Conservation (phyloP, 2,888 invertebrate species). For the Troides helena region DNA sequence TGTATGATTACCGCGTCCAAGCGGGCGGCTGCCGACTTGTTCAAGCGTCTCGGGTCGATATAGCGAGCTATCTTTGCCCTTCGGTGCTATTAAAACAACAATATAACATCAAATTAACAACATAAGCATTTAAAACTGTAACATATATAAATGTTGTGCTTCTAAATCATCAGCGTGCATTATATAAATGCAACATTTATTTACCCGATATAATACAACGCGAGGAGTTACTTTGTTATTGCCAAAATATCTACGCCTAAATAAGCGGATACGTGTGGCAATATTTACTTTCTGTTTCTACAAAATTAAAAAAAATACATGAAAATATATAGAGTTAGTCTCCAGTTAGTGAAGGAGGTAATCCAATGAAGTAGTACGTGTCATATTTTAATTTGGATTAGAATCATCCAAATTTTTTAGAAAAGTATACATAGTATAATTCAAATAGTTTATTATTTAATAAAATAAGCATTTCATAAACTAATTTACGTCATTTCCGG, state of each 20-base stretch:
- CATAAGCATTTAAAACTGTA: constrained; percentile 26
- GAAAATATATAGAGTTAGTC: constrained; percentile 57
- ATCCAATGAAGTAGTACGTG: constrained; percentile 34
- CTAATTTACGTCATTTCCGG: neutral
- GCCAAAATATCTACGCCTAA: constrained; percentile 77
- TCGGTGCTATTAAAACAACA: constrained; percentile 71
- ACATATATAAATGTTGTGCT: constrained; percentile 28
- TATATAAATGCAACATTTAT: constrained; percentile 51
- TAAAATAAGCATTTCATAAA: neutral
- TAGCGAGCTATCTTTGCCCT: constrained; percentile 74
- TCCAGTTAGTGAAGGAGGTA: constrained; percentile 31
- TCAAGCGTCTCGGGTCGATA: constrained; percentile 74
- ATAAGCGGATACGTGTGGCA: constrained; percentile 72
- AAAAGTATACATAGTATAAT: too few relatives aligned
- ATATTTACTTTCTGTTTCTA: constrained; percentile 74
- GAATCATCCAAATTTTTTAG: neutral
- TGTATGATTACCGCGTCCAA: constrained; percentile 68
- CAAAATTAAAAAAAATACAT: constrained; percentile 45
- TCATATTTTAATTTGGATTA: neutral
- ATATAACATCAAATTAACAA: constrained; percentile 38
- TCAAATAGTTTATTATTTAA: neutral
- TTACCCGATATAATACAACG: constrained; percentile 68
- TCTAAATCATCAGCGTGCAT: constrained; percentile 39
- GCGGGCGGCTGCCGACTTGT: constrained; percentile 67
- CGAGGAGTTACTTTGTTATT: constrained; percentile 74